Evolutionary conservation across 2,888 invertebrate species (phyloP), one percentile per base, ranked within the genome.

Genomic region (Drosophila longiperda): DNA sequence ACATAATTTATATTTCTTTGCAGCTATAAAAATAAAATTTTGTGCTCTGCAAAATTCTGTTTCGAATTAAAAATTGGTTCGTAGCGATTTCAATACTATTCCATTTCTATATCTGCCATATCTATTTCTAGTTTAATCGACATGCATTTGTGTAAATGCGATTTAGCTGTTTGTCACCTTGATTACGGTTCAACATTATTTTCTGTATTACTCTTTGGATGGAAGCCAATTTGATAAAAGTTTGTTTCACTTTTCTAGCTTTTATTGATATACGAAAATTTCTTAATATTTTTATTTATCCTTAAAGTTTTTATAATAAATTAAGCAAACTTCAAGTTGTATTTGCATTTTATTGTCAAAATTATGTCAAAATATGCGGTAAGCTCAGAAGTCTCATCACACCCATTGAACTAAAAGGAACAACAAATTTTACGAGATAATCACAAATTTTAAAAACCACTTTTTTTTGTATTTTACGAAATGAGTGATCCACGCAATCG

Each of bases 141-240:
- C 33, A 12, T 23, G 48, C 40, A 49, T 65, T 65, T 74, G 64
- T 78, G 59, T 50, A 53, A 52, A 48, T 58, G 59, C 55, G 48
- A 64, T 59, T 74, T 69, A 54, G 54, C 53, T 68, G 62, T 71
- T 83, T 77, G 73, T 74, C 68, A 65, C 77, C 66, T 74, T 72
- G 70, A 78, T 81, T 75, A 64, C 42, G 73, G 68, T 49, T 75
- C 32, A 84, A 67, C 65, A 73, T 74, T 68, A 64, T 68, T 73
- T 70, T 48, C 11, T 6, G 33, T 26, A 11, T 2, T 20, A 29
- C 23, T 40, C 15, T n/a, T 58, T 57, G 34, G 48, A 32, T 23
- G 29, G 20, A 26, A 26, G 12, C 17, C 23, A 49, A 32, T 67
- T 63, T 40, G 38, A 55, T 53, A 60, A 62, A 82, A 78, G 48